These are phyloP conservation scores for Riptortus pedestris DNA, from an alignment of 1,140 invertebrate species.

Conservation along the genomic window DNA sequence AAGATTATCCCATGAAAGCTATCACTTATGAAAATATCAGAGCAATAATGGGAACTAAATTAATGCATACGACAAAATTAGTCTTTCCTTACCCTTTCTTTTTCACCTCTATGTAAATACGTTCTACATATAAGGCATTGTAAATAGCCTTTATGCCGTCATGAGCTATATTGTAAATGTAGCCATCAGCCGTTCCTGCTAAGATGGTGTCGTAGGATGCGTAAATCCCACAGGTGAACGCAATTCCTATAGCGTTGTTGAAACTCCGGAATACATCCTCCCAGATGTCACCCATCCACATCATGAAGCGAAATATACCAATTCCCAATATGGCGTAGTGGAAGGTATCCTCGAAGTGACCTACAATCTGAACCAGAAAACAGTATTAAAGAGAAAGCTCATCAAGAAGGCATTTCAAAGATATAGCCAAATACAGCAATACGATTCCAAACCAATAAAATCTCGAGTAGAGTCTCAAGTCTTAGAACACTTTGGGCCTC, in stretches of 20 bases:
- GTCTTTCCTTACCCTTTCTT: neutral
- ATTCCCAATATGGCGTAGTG: neutral
- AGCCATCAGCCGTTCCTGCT: neutral
- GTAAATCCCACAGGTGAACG: neutral
- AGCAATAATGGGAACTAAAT: too few relatives aligned
- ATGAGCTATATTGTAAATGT: neutral
- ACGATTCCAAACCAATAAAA: too few relatives aligned
- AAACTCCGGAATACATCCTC: neutral
- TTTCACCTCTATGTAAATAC: neutral
- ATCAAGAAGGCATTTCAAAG: too few relatives aligned
- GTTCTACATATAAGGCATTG: neutral
- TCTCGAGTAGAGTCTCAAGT: too few relatives aligned
- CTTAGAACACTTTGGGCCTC: too few relatives aligned
- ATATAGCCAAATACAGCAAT: too few relatives aligned
- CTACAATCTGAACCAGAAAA: too few relatives aligned
- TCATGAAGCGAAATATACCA: neutral
- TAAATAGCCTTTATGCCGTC: neutral
- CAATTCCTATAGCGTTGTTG: neutral
- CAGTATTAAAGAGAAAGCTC: too few relatives aligned
- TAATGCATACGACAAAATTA: too few relatives aligned
- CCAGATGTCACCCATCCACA: neutral
- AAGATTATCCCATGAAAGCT: too few relatives aligned
- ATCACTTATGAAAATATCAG: too few relatives aligned
- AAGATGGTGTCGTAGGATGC: neutral
- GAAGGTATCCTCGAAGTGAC: neutral